Percentiles rank a stretch among this genome's conserved stretches.
Evolutionary conservation across 2,797 vertebrate genomes (phyloP).

Genomic region (Hydrolagus colliei): DNA sequence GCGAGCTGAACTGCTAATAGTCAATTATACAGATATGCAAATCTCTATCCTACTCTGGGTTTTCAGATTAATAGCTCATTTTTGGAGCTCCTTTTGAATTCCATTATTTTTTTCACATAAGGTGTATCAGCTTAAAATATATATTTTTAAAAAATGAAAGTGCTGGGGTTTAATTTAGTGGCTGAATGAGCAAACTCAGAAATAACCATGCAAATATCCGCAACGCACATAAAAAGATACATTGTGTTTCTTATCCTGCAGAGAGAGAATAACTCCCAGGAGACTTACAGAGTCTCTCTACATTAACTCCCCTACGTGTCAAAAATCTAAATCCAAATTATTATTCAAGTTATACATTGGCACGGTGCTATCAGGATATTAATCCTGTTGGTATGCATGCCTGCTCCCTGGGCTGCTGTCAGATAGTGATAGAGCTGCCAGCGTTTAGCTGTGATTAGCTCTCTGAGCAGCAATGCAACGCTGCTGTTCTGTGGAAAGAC

Average conservation of each 20-base stretch:
- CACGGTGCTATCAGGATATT: conserved; percentile 7
- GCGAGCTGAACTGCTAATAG: neutral
- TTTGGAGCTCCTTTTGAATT: neutral
- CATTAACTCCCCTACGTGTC: conserved; percentile 28
- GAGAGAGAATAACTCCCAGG: conserved; percentile 11
- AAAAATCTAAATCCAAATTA: conserved; percentile 25
- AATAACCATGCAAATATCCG: conserved; percentile 28
- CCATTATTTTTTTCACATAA: neutral
- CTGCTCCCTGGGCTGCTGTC: conserved; percentile 17
- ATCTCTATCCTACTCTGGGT: neutral
- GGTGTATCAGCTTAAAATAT: neutral
- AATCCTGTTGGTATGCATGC: neutral
- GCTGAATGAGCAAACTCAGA: conserved; percentile 25
- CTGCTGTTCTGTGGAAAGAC: neutral
- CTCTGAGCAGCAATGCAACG: neutral
- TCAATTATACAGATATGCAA: neutral
- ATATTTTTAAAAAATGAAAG: conserved; percentile 10
- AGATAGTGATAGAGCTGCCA: conserved; percentile 10
- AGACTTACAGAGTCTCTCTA: conserved; percentile 23
- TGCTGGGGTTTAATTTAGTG: conserved; percentile 18
- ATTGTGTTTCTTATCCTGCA: conserved; percentile 30
- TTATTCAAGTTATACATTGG: conserved; percentile 22
- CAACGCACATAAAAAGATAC: conserved; percentile 1
- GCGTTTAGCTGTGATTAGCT: neutral
- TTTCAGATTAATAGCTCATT: conserved; percentile 1